A percentile compares a stretch with the other conserved stretches of the same genome.
Conservation (phyloP, 2,113 vertebrate genomes). For the Pao palembangensis region DNA sequence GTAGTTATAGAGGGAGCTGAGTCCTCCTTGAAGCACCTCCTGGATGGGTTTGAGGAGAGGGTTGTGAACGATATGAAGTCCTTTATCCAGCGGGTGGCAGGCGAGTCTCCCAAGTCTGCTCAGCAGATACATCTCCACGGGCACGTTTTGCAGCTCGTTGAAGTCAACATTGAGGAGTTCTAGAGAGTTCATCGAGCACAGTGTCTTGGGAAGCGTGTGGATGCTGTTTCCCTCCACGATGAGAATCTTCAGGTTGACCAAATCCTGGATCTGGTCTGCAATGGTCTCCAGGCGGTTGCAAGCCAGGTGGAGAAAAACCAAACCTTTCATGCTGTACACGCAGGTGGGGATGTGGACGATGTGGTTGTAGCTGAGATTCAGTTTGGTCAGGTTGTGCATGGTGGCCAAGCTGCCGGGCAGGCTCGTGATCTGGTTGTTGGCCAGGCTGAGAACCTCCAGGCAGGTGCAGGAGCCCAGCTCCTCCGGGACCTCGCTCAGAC, state of each 20-base stretch:
- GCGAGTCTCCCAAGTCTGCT: slow-evolving; percentile 78
- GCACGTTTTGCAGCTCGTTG: slow-evolving; percentile 86
- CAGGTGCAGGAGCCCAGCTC: slow-evolving; percentile 84
- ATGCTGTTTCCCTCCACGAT: slow-evolving; percentile 88
- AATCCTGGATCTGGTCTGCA: slow-evolving; percentile 86
- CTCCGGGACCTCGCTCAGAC: slow-evolving; percentile 82
- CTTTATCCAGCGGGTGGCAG: slow-evolving; percentile 91
- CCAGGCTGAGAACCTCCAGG: slow-evolving; percentile 89
- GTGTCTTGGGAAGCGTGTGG: slow-evolving; percentile 79
- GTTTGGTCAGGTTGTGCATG: slow-evolving; percentile 80
- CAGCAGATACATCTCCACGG: slow-evolving; percentile 82
- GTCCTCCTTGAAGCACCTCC: slow-evolving; percentile 82
- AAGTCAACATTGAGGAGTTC: slow-evolving; percentile 90
- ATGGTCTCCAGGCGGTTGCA: slow-evolving; percentile 88
- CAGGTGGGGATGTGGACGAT: slow-evolving; percentile 87
- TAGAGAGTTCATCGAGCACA: slow-evolving; percentile 81
- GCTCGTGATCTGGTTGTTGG: slow-evolving; percentile 84
- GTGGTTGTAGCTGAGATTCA: slow-evolving; percentile 91
- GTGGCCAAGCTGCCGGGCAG: slow-evolving; percentile 80
- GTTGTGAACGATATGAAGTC: slow-evolving; percentile 88
- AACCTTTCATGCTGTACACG: slow-evolving; percentile 81
- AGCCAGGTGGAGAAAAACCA: slow-evolving; percentile 89
- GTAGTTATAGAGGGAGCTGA: slow-evolving; percentile 85
- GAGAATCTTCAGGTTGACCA: slow-evolving; percentile 86
- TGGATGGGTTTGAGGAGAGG: slow-evolving; percentile 86